These are phyloP conservation scores for Rhinoraja longicauda DNA, from an alignment of 2,797 vertebrate genomes.

Conservation along the genomic window DNA sequence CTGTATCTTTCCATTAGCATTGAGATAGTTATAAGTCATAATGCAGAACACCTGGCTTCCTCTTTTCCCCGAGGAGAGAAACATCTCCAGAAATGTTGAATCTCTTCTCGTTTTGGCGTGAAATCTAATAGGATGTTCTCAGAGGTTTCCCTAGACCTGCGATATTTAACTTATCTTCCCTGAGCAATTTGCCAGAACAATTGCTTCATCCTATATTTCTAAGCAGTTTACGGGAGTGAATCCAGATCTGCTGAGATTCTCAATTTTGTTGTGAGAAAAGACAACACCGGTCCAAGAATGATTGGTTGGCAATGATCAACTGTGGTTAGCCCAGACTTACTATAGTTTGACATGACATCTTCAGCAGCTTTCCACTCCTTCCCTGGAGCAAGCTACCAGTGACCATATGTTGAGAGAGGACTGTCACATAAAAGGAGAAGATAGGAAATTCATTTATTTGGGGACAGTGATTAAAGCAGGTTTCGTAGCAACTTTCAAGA, in stretches of 20 bases:
- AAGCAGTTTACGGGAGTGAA: not conserved
- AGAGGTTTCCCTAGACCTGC: not conserved
- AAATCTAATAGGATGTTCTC: not conserved
- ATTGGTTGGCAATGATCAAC: not conserved
- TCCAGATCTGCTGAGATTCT: not conserved
- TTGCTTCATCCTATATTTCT: not conserved
- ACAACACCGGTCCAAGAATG: no score
- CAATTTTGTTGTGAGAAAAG: no score
- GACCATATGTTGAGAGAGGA: no score
- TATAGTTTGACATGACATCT: not conserved
- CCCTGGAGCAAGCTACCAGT: no score
- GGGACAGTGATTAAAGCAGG: not conserved
- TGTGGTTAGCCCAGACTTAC: not conserved
- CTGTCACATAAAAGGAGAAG: no score
- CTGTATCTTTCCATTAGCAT: not conserved
- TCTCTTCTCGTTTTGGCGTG: not conserved
- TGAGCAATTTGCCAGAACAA: not conserved
- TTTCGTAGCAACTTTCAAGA: not conserved
- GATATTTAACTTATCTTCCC: not conserved
- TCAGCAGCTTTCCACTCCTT: not conserved
- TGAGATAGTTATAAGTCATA: not conserved
- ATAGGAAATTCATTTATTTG: no score
- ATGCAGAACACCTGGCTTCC: not conserved
- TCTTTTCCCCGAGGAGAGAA: not conserved
- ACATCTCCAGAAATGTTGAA: not conserved